phyloP scores from a whole-genome alignment of 1,140 invertebrate species.

The Oedothorax gibbosus region DNA sequence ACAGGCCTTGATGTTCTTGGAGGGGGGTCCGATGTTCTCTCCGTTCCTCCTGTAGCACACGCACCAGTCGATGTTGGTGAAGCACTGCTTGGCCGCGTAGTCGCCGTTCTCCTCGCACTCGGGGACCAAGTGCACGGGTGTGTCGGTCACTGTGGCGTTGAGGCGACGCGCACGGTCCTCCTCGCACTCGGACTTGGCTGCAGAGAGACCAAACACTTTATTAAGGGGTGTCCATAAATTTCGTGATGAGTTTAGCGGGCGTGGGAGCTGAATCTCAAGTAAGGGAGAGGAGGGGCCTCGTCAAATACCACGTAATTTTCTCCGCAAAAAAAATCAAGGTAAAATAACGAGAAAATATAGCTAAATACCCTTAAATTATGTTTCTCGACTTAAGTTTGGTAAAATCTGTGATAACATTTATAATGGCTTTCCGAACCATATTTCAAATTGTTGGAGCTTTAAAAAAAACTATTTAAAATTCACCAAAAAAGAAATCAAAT shows the following conservation, averaged over 20 bases:
- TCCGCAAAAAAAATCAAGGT: no score
- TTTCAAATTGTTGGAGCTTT: no score
- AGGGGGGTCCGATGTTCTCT: constrained; percentile 48
- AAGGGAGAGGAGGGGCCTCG: not conserved
- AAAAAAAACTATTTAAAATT: no score
- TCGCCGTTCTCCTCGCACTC: constrained; percentile 60
- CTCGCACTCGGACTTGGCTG: constrained; percentile 16
- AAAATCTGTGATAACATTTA: no score
- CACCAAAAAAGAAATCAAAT: no score
- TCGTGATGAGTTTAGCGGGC: no score
- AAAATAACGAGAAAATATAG: no score
- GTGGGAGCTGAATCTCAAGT: not conserved
- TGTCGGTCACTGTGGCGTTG: constrained; percentile 51
- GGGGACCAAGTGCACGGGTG: constrained; percentile 52
- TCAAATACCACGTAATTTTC: not conserved
- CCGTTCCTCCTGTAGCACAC: constrained; percentile 62
- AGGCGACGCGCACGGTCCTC: constrained; percentile 39
- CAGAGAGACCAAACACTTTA: not conserved
- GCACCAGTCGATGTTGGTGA: constrained; percentile 58
- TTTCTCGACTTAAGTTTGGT: no score
- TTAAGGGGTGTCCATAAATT: no score
- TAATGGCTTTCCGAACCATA: no score
- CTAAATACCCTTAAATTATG: no score
- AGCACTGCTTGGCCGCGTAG: constrained; percentile 62
- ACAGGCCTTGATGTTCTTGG: constrained; percentile 59